phyloP scores from a whole-genome alignment of 1,140 invertebrate species.

The Notospermus geniculatus region DNA sequence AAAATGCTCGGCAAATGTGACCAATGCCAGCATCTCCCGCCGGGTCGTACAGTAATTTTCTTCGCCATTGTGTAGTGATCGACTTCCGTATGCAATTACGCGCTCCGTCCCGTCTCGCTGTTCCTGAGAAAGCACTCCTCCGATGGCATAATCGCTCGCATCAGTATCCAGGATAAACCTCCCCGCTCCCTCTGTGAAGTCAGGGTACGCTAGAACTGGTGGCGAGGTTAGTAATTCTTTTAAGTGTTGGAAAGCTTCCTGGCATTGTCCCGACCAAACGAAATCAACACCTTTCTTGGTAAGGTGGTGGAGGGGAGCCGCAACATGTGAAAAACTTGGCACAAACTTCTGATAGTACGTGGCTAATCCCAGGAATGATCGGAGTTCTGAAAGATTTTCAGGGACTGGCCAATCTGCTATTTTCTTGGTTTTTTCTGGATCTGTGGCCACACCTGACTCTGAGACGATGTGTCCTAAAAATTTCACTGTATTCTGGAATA shows the following conservation, averaged over 20 bases:
- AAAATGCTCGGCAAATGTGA: too few relatives aligned
- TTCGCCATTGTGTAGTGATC: too few relatives aligned
- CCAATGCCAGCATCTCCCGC: too few relatives aligned
- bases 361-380: conserved; percentile 29
- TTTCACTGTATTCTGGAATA: conserved; percentile 34
- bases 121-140: too few relatives aligned
- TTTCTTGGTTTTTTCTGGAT: conserved; percentile 27
- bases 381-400: conserved; percentile 21
- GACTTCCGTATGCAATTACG: too few relatives aligned
- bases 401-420: conserved; percentile 30
- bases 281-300: conserved; percentile 44
- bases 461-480: too few relatives aligned
- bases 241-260: conserved; percentile 17
- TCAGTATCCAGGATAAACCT: too few relatives aligned
- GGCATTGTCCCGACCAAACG: conserved; percentile 15
- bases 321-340: conserved; percentile 20
- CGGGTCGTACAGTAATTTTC: too few relatives aligned
- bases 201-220: conserved; percentile 14
- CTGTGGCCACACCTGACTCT: conserved; percentile 18
- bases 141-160: too few relatives aligned
- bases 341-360: conserved; percentile 27
- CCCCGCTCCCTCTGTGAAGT: too few relatives aligned
- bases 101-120: too few relatives aligned
- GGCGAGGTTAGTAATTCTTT: conserved; percentile 12
- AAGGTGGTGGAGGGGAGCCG: conserved; percentile 16